Percentiles rank a stretch among this genome's conserved stretches.
Conservation (phyloP, 2,888 invertebrate genomes). For the Steinernema scapterisci region DNA sequence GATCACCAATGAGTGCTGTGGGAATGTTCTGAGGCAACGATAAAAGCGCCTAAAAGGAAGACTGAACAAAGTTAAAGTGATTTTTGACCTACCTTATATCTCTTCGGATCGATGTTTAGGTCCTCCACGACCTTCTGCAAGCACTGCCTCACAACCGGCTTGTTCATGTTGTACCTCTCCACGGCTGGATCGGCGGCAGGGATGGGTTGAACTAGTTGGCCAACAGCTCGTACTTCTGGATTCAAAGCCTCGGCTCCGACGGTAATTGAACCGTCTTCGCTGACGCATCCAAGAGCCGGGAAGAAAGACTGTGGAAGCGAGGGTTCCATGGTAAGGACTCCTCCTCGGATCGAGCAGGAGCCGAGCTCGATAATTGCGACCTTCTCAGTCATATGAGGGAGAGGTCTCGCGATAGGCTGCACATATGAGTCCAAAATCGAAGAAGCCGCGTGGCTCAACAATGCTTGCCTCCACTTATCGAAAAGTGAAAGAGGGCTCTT, state of each 20-base stretch:
- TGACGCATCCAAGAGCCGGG: constrained; percentile 69
- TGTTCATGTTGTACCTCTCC: constrained; percentile 70
- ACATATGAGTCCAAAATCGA: constrained; percentile 70
- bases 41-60: constrained; percentile 53
- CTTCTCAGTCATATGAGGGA: constrained; percentile 68
- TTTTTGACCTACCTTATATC: constrained; percentile 68
- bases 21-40: constrained; percentile 65
- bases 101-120: constrained; percentile 70
- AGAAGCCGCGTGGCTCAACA: constrained; percentile 71
- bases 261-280: constrained; percentile 49
- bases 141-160: constrained; percentile 70
- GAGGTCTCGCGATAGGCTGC: constrained; percentile 69
- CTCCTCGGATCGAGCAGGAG: constrained; percentile 73
- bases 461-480: constrained; percentile 71
- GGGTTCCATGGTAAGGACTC: constrained; percentile 69
- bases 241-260: constrained; percentile 60
- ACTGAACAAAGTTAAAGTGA: not conserved
- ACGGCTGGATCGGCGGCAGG: constrained; percentile 70
- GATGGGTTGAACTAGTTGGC: constrained; percentile 69
- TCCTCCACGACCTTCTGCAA: constrained; percentile 71
- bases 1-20: constrained; percentile 53
- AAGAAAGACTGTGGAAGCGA: constrained; percentile 73
- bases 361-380: constrained; percentile 73
- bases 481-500: constrained; percentile 60
- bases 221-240: constrained; percentile 67